Evolutionary conservation across 2,113 vertebrate species (phyloP).

Genomic region (Leucopsar rothschildi): DNA sequence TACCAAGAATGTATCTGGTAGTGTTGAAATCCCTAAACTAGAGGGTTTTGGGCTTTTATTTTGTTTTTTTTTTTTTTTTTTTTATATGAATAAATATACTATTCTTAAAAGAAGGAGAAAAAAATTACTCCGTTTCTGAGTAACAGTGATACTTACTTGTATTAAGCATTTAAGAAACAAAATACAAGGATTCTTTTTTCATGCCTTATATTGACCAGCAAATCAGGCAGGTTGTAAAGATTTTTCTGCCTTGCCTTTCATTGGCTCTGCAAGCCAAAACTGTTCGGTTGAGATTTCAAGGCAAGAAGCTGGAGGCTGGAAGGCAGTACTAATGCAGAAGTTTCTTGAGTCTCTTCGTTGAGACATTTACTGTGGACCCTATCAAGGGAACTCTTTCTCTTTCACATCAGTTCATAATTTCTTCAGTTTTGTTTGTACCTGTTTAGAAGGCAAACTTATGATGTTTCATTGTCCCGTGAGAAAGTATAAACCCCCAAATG

Average conservation of each 20-base stretch:
- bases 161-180: background rate
- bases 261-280: background rate
- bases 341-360: background rate
- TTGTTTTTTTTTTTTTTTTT: background rate
- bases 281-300: background rate
- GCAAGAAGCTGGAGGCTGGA: background rate
- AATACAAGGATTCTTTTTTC: background rate
- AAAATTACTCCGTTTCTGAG: background rate
- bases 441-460: background rate
- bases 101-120: background rate
- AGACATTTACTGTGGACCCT: background rate
- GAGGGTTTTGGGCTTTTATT: accelerated
- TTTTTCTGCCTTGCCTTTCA: background rate
- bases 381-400: background rate
- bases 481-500: background rate
- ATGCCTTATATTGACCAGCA: background rate
- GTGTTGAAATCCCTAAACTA: background rate
- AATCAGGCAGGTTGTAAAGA: background rate
- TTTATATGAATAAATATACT: background rate
- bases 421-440: background rate
- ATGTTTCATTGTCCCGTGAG: background rate
- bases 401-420: background rate
- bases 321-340: background rate
- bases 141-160: background rate
- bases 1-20: background rate